Evolutionary conservation across 2,888 invertebrate species (phyloP).

Genomic region (Tipula unca): DNA sequence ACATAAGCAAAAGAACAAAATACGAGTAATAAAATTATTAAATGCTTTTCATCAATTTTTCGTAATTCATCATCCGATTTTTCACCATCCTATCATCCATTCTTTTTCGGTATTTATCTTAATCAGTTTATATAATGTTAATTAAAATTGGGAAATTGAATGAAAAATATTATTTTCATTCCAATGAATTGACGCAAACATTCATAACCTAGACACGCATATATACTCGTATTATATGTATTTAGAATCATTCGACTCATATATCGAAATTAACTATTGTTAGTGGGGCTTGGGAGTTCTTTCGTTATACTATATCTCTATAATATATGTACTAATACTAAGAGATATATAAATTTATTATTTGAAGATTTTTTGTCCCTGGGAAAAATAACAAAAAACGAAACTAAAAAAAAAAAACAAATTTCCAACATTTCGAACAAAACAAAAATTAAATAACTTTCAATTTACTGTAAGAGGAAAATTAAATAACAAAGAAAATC

Average conservation of each 20-base stretch:
- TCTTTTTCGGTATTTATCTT: background rate
- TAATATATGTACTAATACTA: background rate
- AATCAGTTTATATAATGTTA: constrained; percentile 14
- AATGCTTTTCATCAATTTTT: background rate
- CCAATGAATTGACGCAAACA: background rate
- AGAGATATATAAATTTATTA: background rate
- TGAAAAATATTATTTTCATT: background rate
- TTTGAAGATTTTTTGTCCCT: background rate
- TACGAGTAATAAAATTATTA: background rate
- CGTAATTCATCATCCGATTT: background rate
- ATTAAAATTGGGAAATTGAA: background rate
- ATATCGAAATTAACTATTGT: background rate
- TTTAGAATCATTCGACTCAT: background rate
- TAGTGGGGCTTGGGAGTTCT: background rate
- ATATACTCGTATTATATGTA: background rate
- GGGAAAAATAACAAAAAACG: constrained; percentile 2
- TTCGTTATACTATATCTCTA: background rate
- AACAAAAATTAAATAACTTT: background rate
- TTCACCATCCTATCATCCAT: background rate
- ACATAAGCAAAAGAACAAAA: background rate
- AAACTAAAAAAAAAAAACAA: background rate
- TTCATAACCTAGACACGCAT: background rate
- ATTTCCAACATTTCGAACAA: background rate
- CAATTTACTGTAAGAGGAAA: background rate
- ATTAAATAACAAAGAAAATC: constrained; percentile 8